Base-by-base conservation (phyloP, 1,140 invertebrate species). In the Pogonomyrmex californicus region DNA sequence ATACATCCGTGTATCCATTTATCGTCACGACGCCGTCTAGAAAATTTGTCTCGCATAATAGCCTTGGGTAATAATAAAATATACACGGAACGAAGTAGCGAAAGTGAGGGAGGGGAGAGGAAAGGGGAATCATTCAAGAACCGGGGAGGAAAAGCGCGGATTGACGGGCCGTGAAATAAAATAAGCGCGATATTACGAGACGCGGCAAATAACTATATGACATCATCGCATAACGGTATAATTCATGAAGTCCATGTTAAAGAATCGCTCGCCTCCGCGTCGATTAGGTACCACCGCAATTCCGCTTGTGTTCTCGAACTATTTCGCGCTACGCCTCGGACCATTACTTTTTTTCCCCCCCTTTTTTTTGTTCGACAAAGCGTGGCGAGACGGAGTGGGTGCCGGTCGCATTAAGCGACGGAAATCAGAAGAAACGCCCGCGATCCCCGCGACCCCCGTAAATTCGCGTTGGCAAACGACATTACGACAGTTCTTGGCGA, bases 151-250 rank as follows among this genome's bases (percentile, higher is more conserved):
- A 56, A 58, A 70, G 78, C 78, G 41, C 41, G 14, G 68, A 47
- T 68, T 30, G 66, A 73, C 68, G 65, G 38, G 58, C 51, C 7
- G 23, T n/a, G 44, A 41, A 60, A 62, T 75, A 83, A 83, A 73
- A 60, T 54, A 47, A 60, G 54, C 66, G 79, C 44, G 79, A 83
- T 73, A 83, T 81, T 81, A 70, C 63, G 65, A 70, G 78, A 78
- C 58, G 30, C 44, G 58, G 10, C 36, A 17, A 38, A 82, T 82
- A 71, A 73, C 41, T 73, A 60, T 17, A 33, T 23, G 65, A 68
- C 79, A 60, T 75, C 23, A n/a, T 68, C 68, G 54, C 54, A 38
- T 60, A 82, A 71, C 51, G 66, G 51, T 51, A 82, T 83, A 83
- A 83, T 83, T 83, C 79, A 83, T 60, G 54, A 83, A 73, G 54